Percentiles rank a stretch among this genome's conserved stretches.
Evolutionary conservation across 2,888 invertebrate genomes (phyloP).

Genomic region (Ceraclea dissimilis): DNA sequence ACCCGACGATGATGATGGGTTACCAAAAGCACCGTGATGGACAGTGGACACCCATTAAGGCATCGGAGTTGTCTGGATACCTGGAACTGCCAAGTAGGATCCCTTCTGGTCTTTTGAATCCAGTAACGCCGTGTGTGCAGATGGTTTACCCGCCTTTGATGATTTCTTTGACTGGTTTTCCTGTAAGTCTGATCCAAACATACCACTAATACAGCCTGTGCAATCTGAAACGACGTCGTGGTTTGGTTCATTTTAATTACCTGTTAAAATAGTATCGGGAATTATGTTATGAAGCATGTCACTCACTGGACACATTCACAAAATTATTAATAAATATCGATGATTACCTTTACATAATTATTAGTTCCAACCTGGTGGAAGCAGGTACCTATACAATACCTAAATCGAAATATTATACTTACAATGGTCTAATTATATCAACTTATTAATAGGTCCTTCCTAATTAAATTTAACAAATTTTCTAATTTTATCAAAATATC

Average conservation of each 20-base stretch:
- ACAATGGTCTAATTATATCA: too few species aligned
- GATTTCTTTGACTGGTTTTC: constrained; percentile 32
- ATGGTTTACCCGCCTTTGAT: constrained; percentile 42
- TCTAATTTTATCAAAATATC: too few species aligned
- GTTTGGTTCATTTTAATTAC: constrained; percentile 13
- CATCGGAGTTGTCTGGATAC: constrained; percentile 30
- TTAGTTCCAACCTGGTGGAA: too few species aligned
- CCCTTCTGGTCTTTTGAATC: constrained; percentile 51
- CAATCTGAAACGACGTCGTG: constrained; percentile 25
- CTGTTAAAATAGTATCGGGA: constrained; percentile 4
- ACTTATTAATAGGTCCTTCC: too few species aligned
- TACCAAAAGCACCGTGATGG: constrained; percentile 6
- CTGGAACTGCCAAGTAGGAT: constrained; percentile 57
- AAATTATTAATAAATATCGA: too few species aligned
- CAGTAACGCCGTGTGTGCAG: constrained; percentile 47
- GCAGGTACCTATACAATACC: too few species aligned
- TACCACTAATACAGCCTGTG: constrained; percentile 24
- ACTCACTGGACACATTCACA: too few species aligned
- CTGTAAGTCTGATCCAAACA: constrained; percentile 43
- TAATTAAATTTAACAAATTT: too few species aligned
- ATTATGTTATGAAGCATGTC: too few species aligned
- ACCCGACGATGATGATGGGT: background rate
- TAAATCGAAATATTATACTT: too few species aligned
- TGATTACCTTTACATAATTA: too few species aligned
- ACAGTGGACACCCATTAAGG: constrained; percentile 8